phyloP scores from a whole-genome alignment of 2,888 invertebrate species.

The Xestia sexstrigata region DNA sequence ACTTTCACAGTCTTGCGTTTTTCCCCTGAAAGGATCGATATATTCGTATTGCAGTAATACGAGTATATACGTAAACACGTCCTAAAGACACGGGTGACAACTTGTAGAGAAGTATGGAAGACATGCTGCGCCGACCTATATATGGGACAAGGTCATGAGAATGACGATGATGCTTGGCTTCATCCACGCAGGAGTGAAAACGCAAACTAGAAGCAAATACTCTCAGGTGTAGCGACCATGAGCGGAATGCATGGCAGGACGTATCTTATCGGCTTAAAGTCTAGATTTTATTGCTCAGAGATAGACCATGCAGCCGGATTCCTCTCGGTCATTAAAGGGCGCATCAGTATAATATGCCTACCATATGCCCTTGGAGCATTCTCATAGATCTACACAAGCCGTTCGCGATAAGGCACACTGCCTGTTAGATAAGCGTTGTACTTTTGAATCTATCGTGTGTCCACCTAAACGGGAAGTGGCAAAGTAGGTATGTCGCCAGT shows the following conservation, averaged over 20 bases:
- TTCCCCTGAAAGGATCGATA: conserved; percentile 91
- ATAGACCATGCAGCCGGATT: background rate
- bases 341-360: background rate
- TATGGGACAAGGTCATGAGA: background rate
- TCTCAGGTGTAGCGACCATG: background rate
- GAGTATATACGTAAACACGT: background rate
- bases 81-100: background rate
- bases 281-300: background rate
- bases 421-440: background rate
- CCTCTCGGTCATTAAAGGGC: background rate
- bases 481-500: background rate
- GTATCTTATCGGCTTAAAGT: background rate
- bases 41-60: background rate
- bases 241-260: background rate
- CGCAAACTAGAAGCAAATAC: background rate
- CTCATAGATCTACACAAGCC: conserved; percentile 11
- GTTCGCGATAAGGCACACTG: conserved; percentile 33
- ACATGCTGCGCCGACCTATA: background rate
- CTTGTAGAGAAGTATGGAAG: background rate
- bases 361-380: background rate
- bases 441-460: background rate
- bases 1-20: conserved; percentile 95
- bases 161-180: background rate
- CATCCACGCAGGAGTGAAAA: background rate
- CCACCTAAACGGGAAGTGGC: conserved; percentile 7